phyloP scores from a whole-genome alignment of 2,888 invertebrate species.

The Drosophila greeni region DNA sequence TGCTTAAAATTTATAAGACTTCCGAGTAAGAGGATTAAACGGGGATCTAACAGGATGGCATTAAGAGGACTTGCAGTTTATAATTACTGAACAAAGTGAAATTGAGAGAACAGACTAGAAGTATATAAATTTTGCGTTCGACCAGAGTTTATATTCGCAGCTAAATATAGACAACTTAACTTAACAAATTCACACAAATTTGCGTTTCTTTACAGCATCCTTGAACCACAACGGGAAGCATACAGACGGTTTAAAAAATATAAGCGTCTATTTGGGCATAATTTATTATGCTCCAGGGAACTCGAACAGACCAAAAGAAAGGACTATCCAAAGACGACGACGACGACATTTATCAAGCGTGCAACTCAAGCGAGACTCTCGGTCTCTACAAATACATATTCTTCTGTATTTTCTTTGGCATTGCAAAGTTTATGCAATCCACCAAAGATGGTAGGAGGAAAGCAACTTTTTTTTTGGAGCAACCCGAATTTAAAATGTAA shows the following conservation, averaged over 20 bases:
- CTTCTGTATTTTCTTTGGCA: conserved; percentile 24
- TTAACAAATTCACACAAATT: background rate
- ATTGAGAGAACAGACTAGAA: background rate
- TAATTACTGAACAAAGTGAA: background rate
- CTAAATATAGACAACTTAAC: conserved; percentile 9
- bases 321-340: conserved; percentile 31
- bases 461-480: conserved; percentile 11
- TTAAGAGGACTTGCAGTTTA: too few species aligned
- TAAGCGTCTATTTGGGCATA: conserved; percentile 45
- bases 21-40: conserved; percentile 19
- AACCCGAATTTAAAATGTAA: conserved; percentile 53
- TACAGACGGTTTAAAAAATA: conserved; percentile 14
- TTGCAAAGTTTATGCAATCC: conserved; percentile 44
- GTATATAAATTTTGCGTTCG: background rate
- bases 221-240: background rate
- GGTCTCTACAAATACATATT: conserved; percentile 28
- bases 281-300: conserved; percentile 62
- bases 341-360: conserved; percentile 61
- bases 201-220: background rate
- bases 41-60: background rate
- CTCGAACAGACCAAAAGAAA: conserved; percentile 9
- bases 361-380: conserved; percentile 40
- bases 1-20: conserved; percentile 18
- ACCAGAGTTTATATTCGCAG: background rate
- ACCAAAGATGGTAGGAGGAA: conserved; percentile 3